Evolutionary conservation across 2,113 vertebrate species (phyloP), one percentile per base, ranked within the genome.

Genomic region (Microtus pennsylvanicus): DNA sequence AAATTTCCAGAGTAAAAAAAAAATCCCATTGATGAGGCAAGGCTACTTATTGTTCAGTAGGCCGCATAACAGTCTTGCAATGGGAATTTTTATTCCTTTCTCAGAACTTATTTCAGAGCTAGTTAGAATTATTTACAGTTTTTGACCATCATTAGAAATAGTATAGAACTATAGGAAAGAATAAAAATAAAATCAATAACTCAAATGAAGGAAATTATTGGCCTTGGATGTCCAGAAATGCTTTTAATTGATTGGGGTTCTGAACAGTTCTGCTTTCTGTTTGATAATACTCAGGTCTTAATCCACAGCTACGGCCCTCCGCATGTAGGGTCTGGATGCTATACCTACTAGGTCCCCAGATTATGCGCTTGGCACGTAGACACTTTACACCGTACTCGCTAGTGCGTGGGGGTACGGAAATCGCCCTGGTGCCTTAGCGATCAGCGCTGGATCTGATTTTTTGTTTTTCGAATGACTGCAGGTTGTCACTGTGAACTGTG

Each of bases 401-500:
- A 24, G 4, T 22, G 69, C 9, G 82, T 52, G 2, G n/a, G 65
- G 92, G 77, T 50, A 4, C 77, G 19, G 35, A 17, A 76, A 83
- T 13, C 1, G 2, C 5, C 4, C 75, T 47, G 2, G 47, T 21
- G 4, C 42, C 30, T 88, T 81, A 24, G 35, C 35, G 33, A 58
- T 91, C 14, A 96, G 14, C 9, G 10, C 45, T 45, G 14, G 42
- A 3, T 96, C 94, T 91, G 38, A 89, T 35, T 88, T 97, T 97
- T 97, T 26, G 96, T 94, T 97, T 75, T 82, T 47, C 50, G 13
- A 93, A 94, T 76, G 77, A 97, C 97, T 90, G 87, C 21, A 99
- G 99, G 99, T 99, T 47, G 99, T 99, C 96, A 99, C 99, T 0
- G 99, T 99, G 86, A 99, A 99, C 98, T 99, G 99, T 55, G 99